Conservation (phyloP, 2,888 invertebrate species). For the Philereme transversata region DNA sequence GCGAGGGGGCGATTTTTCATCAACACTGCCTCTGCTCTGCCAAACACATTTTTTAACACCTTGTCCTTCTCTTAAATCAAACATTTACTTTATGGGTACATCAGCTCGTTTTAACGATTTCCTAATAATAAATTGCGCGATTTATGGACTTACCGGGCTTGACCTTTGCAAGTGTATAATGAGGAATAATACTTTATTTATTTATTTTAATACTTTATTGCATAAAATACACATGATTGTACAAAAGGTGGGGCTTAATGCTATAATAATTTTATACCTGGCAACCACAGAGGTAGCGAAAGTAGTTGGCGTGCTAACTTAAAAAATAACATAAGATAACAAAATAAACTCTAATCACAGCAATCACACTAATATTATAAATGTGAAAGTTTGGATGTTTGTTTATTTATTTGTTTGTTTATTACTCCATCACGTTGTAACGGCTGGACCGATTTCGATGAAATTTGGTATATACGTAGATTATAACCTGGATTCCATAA, state of each 20-base stretch:
- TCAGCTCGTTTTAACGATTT: constrained; percentile 51
- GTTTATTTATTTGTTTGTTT: too few relatives aligned
- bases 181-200: constrained; percentile 9
- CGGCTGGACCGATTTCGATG: too few relatives aligned
- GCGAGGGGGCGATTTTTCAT: constrained; percentile 82
- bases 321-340: too few relatives aligned
- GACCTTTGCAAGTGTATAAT: constrained; percentile 29
- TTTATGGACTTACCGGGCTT: constrained; percentile 27
- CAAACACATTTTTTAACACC: constrained; percentile 83
- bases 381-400: too few relatives aligned
- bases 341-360: too few relatives aligned
- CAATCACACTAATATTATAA: too few relatives aligned
- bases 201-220: constrained; percentile 4
- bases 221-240: background rate
- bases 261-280: too few relatives aligned
- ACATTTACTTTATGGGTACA: constrained; percentile 71
- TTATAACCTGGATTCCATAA: too few relatives aligned
- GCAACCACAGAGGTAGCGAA: too few relatives aligned
- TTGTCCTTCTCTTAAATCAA: constrained; percentile 74
- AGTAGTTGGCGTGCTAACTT: too few relatives aligned
- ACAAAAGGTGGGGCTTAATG: background rate
- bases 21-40: constrained; percentile 71
- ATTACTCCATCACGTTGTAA: too few relatives aligned
- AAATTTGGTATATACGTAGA: too few relatives aligned
- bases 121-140: constrained; percentile 30